A percentile compares a stretch with the other conserved stretches of the same genome.
These are phyloP conservation scores for Stegostoma tigrinum DNA, from an alignment of 2,113 vertebrate genomes.

Conservation along the genomic window DNA sequence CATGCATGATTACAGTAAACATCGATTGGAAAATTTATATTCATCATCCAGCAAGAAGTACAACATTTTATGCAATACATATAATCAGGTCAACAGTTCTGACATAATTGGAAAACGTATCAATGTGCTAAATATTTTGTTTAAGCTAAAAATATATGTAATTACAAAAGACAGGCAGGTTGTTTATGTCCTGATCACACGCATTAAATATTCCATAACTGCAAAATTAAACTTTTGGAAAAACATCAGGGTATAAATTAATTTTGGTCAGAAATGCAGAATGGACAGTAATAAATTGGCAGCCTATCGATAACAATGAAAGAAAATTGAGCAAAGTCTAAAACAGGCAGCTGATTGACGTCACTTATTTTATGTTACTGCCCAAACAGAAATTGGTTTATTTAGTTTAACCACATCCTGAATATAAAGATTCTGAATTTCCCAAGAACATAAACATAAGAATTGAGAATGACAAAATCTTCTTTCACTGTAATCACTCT, in stretches of 20 bases:
- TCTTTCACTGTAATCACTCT: background rate
- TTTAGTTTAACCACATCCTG: background rate
- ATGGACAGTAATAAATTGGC: background rate
- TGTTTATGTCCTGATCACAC: background rate
- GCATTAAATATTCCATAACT: background rate
- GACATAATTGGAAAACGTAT: background rate
- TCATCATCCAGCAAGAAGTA: background rate
- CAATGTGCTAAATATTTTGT: too few relatives aligned
- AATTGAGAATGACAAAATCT: background rate
- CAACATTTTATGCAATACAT: background rate
- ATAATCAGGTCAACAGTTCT: background rate
- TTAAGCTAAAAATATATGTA: background rate
- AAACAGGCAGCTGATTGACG: background rate
- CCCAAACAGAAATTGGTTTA: background rate
- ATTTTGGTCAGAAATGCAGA: background rate
- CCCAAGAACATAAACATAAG: background rate
- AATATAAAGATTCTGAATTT: background rate
- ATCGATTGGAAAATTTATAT: background rate
- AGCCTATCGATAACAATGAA: background rate
- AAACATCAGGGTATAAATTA: background rate
- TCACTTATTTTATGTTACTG: background rate
- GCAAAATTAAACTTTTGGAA: conserved; percentile 21
- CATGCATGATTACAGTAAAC: background rate
- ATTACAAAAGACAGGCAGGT: conserved; percentile 11
- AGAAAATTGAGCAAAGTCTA: background rate